phyloP scores from a whole-genome alignment of 2,113 vertebrate genomes.

The Cololabis saira region DNA sequence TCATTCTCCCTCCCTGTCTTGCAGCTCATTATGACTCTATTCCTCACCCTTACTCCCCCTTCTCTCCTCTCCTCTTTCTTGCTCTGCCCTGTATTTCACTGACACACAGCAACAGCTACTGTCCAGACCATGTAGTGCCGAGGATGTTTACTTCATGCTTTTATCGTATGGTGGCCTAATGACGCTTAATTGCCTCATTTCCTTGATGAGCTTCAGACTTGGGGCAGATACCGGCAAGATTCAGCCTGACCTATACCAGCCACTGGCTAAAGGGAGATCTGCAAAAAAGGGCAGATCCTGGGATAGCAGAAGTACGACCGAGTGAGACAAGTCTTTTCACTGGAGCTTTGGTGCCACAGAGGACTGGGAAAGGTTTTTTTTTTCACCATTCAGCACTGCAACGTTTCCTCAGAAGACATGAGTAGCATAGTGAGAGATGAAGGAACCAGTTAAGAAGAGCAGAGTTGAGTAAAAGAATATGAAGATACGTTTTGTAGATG shows the following conservation, averaged over 20 bases:
- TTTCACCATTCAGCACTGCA: not conserved
- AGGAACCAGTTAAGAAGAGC: too few relatives aligned
- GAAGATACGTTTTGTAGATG: not conserved
- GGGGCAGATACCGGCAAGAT: constrained; percentile 5
- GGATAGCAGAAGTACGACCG: not conserved
- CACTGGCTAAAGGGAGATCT: not conserved
- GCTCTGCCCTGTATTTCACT: constrained; percentile 13
- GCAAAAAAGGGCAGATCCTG: constrained; percentile 10
- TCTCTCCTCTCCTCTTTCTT: constrained; percentile 8
- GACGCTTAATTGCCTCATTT: constrained; percentile 73
- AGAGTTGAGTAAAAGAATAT: too few relatives aligned
- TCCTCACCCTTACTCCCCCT: constrained; percentile 12
- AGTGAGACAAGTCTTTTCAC: not conserved
- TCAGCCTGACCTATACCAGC: constrained; percentile 9
- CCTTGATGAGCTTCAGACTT: constrained; percentile 43
- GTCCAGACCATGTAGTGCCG: constrained; percentile 6
- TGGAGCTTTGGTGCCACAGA: constrained; percentile 4
- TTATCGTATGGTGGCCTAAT: constrained; percentile 62
- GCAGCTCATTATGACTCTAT: constrained; percentile 23
- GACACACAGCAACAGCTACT: constrained; percentile 26
- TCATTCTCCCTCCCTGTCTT: constrained; percentile 44
- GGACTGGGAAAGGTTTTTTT: not conserved
- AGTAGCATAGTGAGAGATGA: too few relatives aligned
- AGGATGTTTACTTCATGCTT: constrained; percentile 73
- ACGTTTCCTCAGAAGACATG: not conserved